A percentile compares a stretch with the other conserved stretches of the same genome.
Conservation (phyloP, 1,140 invertebrate genomes). For the Prorops nasuta region DNA sequence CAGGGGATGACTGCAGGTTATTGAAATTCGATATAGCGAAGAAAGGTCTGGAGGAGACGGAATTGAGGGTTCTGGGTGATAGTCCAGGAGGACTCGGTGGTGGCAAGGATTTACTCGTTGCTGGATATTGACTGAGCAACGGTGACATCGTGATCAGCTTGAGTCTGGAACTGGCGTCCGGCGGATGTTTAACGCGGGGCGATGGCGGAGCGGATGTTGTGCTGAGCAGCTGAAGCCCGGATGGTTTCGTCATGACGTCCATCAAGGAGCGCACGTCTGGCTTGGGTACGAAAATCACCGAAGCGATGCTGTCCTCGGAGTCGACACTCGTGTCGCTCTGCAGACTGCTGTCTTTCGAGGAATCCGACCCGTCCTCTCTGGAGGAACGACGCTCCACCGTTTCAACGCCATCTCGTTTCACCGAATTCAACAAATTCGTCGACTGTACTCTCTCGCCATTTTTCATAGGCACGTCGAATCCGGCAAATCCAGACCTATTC, state of each 20-base stretch:
- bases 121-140: slow-evolving; percentile 47
- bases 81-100: slow-evolving; percentile 45
- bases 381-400: slow-evolving; percentile 64
- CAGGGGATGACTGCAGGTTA: background rate
- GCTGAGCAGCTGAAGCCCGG: slow-evolving; percentile 32
- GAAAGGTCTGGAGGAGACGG: slow-evolving; percentile 20
- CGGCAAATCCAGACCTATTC: too few species aligned
- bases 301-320: slow-evolving; percentile 88
- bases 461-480: slow-evolving; percentile 13
- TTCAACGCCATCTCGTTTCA: slow-evolving; percentile 36
- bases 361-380: slow-evolving; percentile 84
- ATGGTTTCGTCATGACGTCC: slow-evolving; percentile 25
- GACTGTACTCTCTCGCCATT: slow-evolving; percentile 24
- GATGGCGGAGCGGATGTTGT: slow-evolving; percentile 69
- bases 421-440: slow-evolving; percentile 32
- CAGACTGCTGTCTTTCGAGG: slow-evolving; percentile 86
- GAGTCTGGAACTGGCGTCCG: slow-evolving; percentile 31
- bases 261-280: slow-evolving; percentile 40
- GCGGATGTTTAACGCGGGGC: slow-evolving; percentile 58
- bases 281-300: slow-evolving; percentile 84
- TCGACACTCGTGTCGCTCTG: slow-evolving; percentile 92
- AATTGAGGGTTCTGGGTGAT: slow-evolving; percentile 35
- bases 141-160: slow-evolving; percentile 49
- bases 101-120: slow-evolving; percentile 43
- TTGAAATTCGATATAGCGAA: slow-evolving; percentile 19